Conservation (phyloP, 2,888 invertebrate genomes). For the Leptura quadrifasciata region DNA sequence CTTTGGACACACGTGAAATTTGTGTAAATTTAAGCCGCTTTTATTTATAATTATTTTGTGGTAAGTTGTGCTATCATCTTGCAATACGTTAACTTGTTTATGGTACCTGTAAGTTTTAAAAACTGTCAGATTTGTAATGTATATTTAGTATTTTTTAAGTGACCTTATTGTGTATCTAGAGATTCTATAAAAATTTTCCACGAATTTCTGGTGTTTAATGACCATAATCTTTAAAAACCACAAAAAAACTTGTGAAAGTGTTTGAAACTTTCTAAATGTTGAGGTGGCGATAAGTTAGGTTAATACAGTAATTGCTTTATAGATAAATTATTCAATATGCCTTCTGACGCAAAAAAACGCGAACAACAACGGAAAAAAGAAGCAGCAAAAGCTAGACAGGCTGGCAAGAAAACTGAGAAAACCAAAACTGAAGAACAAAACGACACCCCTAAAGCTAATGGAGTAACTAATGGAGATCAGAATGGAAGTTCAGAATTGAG, state of each 20-base stretch:
- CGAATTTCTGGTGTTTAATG: conserved; percentile 34
- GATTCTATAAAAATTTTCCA: conserved; percentile 41
- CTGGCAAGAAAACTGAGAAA: conserved; percentile 72
- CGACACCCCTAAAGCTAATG: conserved; percentile 67
- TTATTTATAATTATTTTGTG: conserved; percentile 55
- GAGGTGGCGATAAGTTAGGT: conserved; percentile 18
- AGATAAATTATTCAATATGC: conserved; percentile 79
- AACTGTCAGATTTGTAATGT: neutral
- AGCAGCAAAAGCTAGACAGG: conserved; percentile 85
- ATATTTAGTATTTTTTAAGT: conserved; percentile 2
- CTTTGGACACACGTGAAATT: conserved; percentile 58
- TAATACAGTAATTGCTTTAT: conserved; percentile 22
- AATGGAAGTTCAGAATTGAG: conserved; percentile 78
- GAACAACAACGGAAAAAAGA: conserved; percentile 98
- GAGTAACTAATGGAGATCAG: conserved; percentile 53
- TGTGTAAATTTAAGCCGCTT: conserved; percentile 56
- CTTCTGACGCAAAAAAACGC: conserved; percentile 99
- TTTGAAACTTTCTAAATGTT: conserved; percentile 19
- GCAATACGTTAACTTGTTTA: neutral
- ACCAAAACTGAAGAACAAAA: conserved; percentile 70
- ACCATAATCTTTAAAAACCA: conserved; percentile 3
- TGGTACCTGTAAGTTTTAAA: neutral
- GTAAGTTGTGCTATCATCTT: conserved; percentile 46
- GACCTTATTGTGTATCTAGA: conserved; percentile 9
- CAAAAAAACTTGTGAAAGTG: conserved; percentile 49